Percentiles rank a stretch among this genome's conserved stretches.
Evolutionary conservation across 2,888 invertebrate genomes (phyloP).

Genomic region (Iphiclides podalirius): DNA sequence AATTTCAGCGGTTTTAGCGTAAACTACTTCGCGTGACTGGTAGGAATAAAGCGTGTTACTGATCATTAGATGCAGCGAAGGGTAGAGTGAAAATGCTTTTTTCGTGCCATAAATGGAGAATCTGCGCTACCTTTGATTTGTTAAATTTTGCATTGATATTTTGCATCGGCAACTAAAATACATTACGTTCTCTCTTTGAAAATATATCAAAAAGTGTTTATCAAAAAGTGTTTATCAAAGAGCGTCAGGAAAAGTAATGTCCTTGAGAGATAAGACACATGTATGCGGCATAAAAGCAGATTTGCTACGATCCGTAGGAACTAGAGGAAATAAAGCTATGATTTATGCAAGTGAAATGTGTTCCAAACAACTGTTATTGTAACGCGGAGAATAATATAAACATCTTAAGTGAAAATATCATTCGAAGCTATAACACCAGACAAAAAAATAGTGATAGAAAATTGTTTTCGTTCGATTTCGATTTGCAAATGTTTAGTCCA

Average conservation of each 20-base stretch:
- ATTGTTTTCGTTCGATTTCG: no score
- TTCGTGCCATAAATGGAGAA: constrained; percentile 11
- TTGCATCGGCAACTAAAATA: neutral
- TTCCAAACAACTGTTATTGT: constrained; percentile 42
- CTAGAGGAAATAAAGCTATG: constrained; percentile 59
- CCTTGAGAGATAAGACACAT: constrained; percentile 29
- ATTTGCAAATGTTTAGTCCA: no score
- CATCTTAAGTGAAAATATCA: no score
- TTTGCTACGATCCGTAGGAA: constrained; percentile 37
- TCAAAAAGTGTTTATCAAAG: neutral
- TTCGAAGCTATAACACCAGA: no score
- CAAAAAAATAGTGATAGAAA: no score
- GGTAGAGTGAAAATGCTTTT: constrained; percentile 30
- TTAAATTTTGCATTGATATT: neutral
- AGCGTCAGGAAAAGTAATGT: constrained; percentile 19
- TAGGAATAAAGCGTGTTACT: constrained; percentile 31
- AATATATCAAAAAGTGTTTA: constrained; percentile 23
- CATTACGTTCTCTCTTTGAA: constrained; percentile 7
- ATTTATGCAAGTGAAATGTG: constrained; percentile 62
- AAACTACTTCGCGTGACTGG: constrained; percentile 33
- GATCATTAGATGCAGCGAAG: constrained; percentile 31
- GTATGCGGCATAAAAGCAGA: constrained; percentile 36
- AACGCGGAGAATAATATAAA: no score
- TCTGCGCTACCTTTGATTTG: neutral
- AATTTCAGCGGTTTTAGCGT: constrained; percentile 26